Evolutionary conservation across 2,113 vertebrate genomes (phyloP), one percentile per base, ranked within the genome.

Genomic region (Amblyornis subalaris): DNA sequence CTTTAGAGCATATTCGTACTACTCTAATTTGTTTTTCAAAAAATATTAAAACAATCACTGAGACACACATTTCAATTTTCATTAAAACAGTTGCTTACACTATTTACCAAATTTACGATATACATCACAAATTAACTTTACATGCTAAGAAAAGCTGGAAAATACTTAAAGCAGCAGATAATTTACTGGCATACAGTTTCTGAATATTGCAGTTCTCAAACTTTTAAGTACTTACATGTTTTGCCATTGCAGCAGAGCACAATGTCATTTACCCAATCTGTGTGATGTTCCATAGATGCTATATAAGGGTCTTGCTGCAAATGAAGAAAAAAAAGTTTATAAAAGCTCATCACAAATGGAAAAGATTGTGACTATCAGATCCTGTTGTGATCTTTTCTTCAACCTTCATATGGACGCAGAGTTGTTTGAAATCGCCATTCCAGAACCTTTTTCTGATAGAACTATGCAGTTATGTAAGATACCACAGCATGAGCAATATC

Each of bases 201-300:
- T 69, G 36, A 94, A 82, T 36, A 14, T 4, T 64, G 21, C 17
- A 57, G 33, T 50, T 95, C 66, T 54, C 23, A 82, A 91, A 73
- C n/a, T 65, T 36, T 74, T 28, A 25, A 79, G 50, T 93, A 99
- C 99, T 99, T 97, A 99, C 99, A 97, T 26, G 99, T 99, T 97
- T 99, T 99, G 67, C 99, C 99, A 96, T 99, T 99, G 97, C 99
- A 99, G 88, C 99, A 99, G 58, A 99, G 98, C 20, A 99, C 99
- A 89, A 99, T 99, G 95, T 99, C 99, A 77, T 99, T 99, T 83
- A 99, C 99, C 99, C 99, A 99, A 78, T 99, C 99, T 9, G 99
- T 99, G 60, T 99, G 99, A 94, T 99, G 99, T 93, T 99, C 99
- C 99, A 99, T 99, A 22, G 99, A 99, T 45, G 99, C 99, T 96